Base-by-base conservation (phyloP, 2,113 vertebrate species). In the Syngnathoides biaculeatus region DNA sequence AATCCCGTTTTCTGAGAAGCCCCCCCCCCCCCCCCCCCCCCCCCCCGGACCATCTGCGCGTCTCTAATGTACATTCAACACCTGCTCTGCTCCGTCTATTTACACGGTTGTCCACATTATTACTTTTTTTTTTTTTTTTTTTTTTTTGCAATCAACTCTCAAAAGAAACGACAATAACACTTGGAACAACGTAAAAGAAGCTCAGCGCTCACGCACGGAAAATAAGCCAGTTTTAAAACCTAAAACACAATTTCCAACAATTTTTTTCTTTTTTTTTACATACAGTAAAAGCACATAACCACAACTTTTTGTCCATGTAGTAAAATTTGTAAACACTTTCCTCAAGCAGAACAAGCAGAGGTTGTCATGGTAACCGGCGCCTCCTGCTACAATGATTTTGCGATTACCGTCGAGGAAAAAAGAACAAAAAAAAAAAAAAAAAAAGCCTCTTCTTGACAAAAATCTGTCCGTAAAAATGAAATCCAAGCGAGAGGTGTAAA, bases 231-330 rank as follows among this genome's bases (percentile, higher is more conserved):
- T 71, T 71, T 72, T 79, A 64, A 81, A 86, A 87, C 73, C 74
- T 79, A 73, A 72, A 75, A 86, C 81, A 84, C 22, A 82, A 88
- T 74, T 81, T 80, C 74, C 80, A 52, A 8, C 9, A 1, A 4
- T 52, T 52, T 52, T 64, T 79, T 78, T 76, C 86, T 85, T 88
- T 75, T 86, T 90, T 92, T 90, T 90, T 22, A 39, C 24, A 84
- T 90, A 92, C 87, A 82, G 70, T 81, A 87, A 86, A 91, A 83
- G 84, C 89, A 92, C 84, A 79, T 86, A 79, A 91, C 89, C 88
- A 84, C 79, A 81, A 76, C 38, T 76, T 56, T 47, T 59, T 82
- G 86, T 83, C 82, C 60, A 26, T 62, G 14, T 88, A 75, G 24
- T 65, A 55, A 74, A 69, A 42, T 68, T 62, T 84, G 87, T 86